phyloP scores from a whole-genome alignment of 2,888 invertebrate genomes.

The Nymphalis urticae region DNA sequence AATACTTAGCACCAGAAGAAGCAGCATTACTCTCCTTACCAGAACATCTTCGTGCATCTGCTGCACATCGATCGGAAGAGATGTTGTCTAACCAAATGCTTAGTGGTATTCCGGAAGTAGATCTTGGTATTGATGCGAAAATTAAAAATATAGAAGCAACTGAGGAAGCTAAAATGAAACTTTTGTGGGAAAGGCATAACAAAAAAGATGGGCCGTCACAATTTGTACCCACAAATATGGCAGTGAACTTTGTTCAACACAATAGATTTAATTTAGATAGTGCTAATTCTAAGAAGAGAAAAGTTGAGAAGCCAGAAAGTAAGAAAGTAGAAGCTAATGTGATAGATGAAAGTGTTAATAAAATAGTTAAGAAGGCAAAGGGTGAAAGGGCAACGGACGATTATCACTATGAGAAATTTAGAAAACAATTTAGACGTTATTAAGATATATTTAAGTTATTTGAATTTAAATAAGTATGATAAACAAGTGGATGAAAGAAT shows the following conservation, averaged over 20 bases:
- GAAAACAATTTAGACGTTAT: conserved; percentile 95
- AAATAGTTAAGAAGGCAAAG: conserved; percentile 84
- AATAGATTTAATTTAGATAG: conserved; percentile 96
- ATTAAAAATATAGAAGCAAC: conserved; percentile 99
- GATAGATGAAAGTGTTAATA: conserved; percentile 73
- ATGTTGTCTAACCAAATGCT: conserved; percentile 99
- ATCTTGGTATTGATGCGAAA: conserved; percentile 99
- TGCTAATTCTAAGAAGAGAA: conserved; percentile 82
- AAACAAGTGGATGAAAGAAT: too few relatives aligned
- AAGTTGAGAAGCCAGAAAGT: conserved; percentile 78
- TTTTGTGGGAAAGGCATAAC: conserved; percentile 93
- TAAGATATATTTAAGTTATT: background rate
- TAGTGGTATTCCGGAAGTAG: conserved; percentile 99
- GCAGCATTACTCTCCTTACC: conserved; percentile 94
- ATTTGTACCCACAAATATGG: conserved; percentile 99
- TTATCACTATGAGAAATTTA: conserved; percentile 97
- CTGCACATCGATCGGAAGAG: conserved; percentile 95
- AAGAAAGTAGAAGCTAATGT: conserved; percentile 62
- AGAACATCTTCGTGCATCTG: conserved; percentile 92
- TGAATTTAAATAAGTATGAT: too few relatives aligned
- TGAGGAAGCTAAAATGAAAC: conserved; percentile 97
- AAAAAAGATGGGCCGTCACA: conserved; percentile 96
- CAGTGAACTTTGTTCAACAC: conserved; percentile 98
- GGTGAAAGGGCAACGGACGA: conserved; percentile 97
- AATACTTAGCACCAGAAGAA: conserved; percentile 93